Percentiles rank a stretch among this genome's conserved stretches.
phyloP scores from a whole-genome alignment of 1,140 invertebrate species.

The Lordiphosa mommai region DNA sequence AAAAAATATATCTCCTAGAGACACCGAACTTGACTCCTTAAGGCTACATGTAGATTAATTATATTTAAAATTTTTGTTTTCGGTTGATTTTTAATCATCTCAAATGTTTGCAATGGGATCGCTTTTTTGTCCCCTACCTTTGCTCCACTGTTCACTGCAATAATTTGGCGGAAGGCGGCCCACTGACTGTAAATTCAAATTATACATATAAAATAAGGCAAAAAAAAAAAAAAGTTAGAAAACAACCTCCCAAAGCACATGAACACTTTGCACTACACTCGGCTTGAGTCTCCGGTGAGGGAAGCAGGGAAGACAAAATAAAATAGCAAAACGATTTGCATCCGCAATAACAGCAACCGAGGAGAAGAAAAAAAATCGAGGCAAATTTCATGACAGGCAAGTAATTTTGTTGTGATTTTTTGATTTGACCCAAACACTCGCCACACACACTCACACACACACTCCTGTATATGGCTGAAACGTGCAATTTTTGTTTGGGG shows the following conservation, averaged over 20 bases:
- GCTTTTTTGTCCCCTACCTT: not conserved
- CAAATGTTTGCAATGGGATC: too few relatives aligned
- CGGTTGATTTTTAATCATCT: too few relatives aligned
- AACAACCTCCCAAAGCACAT: constrained; percentile 50
- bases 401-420: constrained; percentile 77
- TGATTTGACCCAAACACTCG: constrained; percentile 71
- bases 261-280: constrained; percentile 61
- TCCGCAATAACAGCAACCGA: constrained; percentile 34
- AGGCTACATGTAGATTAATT: not conserved
- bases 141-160: constrained; percentile 30
- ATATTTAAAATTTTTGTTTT: not conserved
- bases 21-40: too few relatives aligned
- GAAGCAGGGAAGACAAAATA: constrained; percentile 24
- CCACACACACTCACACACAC: constrained; percentile 11
- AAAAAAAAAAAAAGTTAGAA: constrained; percentile 22
- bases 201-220: constrained; percentile 46
- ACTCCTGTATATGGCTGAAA: constrained; percentile 17
- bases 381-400: constrained; percentile 73
- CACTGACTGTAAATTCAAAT: constrained; percentile 70
- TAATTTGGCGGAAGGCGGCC: constrained; percentile 64
- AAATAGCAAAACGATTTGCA: constrained; percentile 71
- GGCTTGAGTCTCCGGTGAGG: not conserved
- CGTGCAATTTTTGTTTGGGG: constrained; percentile 59
- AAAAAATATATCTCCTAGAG: too few relatives aligned
- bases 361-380: constrained; percentile 57